Evolutionary conservation across 2,113 vertebrate genomes (phyloP), one percentile per base, ranked within the genome.

Genomic region (Oceanodroma tethys): DNA sequence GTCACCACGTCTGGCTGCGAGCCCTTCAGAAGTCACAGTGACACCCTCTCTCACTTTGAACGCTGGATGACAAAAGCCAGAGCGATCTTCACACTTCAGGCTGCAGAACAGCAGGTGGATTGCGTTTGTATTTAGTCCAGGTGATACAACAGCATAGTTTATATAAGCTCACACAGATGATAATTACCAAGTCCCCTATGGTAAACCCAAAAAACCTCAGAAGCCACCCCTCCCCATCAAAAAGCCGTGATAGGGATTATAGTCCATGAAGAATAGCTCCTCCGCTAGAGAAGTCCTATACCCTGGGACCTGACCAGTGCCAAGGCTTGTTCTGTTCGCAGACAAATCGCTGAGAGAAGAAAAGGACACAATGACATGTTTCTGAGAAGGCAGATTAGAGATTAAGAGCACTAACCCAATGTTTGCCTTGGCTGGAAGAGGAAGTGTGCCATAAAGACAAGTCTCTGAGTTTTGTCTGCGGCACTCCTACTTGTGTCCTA

Each of bases 1-100:
- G 95, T 95, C 92, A 97, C 73, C 95, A 83, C 2, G 2, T 73
- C 81, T 70, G 66, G 58, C 88, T 82, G 74, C 14, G 50, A 94
- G 70, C 62, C 74, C 79, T 80, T 94, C 92, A 94, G 88, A 95
- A 93, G 43, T 72, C 92, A 38, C 70, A 38, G 58, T 58, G 66
- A 95, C 79, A 88, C 85, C 36, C 55, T 76, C 50, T 10, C 58
- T 90, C 10, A 6, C 89, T 97, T 94, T 94, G 92, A 95, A 83
- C 60, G 13, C 47, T 29, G 52, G 29, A 68, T 2, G 20, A n/a
- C 89, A 92, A 86, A 94, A 90, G 78, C 59, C 80, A 93, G 88
- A 82, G n/a, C 0, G 0, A 80, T 83, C 62, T 62, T 94, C 85
- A 92, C 87, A 73, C 93, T 53, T 90, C 66, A 70, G 65, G 30